These are phyloP conservation scores for Xenopus petersii DNA, from an alignment of 2,797 vertebrate species.

Conservation along the genomic window DNA sequence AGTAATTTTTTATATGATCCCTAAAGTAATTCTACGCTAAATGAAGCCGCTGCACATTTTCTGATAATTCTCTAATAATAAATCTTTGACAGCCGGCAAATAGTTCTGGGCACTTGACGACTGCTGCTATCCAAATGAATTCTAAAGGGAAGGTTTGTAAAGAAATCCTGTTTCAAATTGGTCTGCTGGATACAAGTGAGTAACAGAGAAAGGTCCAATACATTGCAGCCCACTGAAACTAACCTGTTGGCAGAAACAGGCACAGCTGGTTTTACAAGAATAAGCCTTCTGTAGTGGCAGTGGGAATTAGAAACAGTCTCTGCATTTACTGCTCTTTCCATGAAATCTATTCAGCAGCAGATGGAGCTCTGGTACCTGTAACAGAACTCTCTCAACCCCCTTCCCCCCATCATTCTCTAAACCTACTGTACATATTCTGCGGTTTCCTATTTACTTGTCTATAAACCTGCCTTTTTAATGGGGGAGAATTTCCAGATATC, in stretches of 20 bases:
- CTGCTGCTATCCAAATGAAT: too few species aligned
- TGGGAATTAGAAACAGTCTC: not conserved
- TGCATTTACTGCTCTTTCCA: not conserved
- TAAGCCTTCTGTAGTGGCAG: slow-evolving; percentile 1
- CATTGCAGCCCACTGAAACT: not conserved
- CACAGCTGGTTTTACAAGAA: slow-evolving; percentile 5
- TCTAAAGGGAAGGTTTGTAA: not conserved
- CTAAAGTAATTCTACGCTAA: too few species aligned
- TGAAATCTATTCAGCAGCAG: slow-evolving; percentile 2
- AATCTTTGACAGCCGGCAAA: too few species aligned
- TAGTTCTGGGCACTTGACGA: too few species aligned
- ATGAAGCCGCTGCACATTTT: too few species aligned
- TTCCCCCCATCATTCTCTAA: not conserved
- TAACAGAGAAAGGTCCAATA: not conserved
- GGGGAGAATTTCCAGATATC: not conserved
- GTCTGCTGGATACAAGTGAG: slow-evolving; percentile 2
- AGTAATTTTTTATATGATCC: too few species aligned
- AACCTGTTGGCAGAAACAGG: slow-evolving; percentile 1
- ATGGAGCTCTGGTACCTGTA: slow-evolving; percentile 5
- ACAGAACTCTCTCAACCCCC: not conserved
- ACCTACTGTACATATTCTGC: not conserved
- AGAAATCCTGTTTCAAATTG: not conserved
- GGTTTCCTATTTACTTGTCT: not conserved
- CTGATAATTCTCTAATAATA: too few species aligned
- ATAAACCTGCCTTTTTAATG: not conserved